Base-by-base conservation (phyloP, 2,888 invertebrate genomes). In the Cryptus armator region DNA sequence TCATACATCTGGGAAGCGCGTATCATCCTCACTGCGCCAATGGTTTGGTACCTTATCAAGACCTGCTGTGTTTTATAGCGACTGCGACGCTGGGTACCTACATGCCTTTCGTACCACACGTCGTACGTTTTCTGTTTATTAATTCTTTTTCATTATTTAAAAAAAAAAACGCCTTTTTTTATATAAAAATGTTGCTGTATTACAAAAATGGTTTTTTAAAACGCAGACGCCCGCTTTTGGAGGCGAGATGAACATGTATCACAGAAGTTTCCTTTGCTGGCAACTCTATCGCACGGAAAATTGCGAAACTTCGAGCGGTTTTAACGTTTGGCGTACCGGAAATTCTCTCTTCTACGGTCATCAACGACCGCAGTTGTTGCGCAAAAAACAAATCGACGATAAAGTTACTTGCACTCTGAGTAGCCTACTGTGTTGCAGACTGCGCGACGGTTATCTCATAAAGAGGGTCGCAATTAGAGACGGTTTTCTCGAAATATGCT, bases 1-100 rank as follows among this genome's bases (percentile, higher is more conserved):
- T 97, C 93, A 94, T 97, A 84, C 96, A 97, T 92, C 95, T 97
- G 24, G 96, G 96, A 62, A 95, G 95, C 87, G 93, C 95, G 56
- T 96, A 96, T 92, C 96, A 96, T 92, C 96, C 96, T 3, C 95
- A 96, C 89, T 95, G 95, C 81, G 95, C 96, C 86, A 95, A 96
- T 86, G 97, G 97, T 19, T 95, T 96, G 89, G 95, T 97, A 19
- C 96, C 97, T 24, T 97, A 97, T 92, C 95, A 95, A 67, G 97
- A 97, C 91, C 94, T 97, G 77, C 95, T 97, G 94, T 95, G 96
- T 90, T 97, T 97, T 92, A 95, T 97, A 87, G 95, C 97, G 53
- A 95, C 95, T 82, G 97, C 97, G 24, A 97, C 97, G 5, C 95
- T 96, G 91, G 97, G 97, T 80, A 95, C 95, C 81, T 96, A 96